Evolutionary conservation across 2,888 invertebrate genomes (phyloP).

Genomic region (Charanyca ferruginea): DNA sequence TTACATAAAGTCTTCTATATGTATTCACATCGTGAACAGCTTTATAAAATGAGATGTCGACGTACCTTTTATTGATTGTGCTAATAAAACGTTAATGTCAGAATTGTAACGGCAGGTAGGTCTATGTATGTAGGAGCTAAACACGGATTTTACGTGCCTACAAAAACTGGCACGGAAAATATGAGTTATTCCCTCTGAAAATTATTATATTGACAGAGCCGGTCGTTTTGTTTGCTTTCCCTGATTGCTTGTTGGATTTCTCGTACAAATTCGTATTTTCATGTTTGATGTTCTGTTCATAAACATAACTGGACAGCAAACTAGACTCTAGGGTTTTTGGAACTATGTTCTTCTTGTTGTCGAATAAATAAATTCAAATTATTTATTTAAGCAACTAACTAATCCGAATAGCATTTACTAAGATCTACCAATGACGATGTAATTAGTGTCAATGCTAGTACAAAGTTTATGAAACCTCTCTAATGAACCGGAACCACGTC

Average conservation of each 20-base stretch:
- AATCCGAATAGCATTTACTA: slow-evolving; percentile 17
- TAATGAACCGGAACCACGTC: slow-evolving; percentile 35
- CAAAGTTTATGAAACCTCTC: slow-evolving; percentile 40
- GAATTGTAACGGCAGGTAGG: slow-evolving; percentile 6
- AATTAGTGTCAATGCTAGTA: slow-evolving; percentile 58
- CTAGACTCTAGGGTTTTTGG: not conserved
- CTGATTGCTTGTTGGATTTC: slow-evolving; percentile 42
- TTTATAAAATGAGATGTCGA: not conserved
- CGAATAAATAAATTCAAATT: not conserved
- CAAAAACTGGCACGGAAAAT: slow-evolving; percentile 4
- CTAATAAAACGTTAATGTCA: slow-evolving; percentile 13
- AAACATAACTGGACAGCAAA: slow-evolving; percentile 1
- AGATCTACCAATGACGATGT: slow-evolving; percentile 36
- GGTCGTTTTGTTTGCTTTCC: slow-evolving; percentile 33
- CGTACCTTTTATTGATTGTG: slow-evolving; percentile 21
- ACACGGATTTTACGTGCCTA: slow-evolving; percentile 10
- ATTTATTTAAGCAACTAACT: slow-evolving; percentile 19
- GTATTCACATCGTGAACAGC: slow-evolving; percentile 1
- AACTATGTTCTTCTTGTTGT: not conserved
- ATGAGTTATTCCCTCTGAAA: slow-evolving; percentile 27
- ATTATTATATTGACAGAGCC: slow-evolving; percentile 44
- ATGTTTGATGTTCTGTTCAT: slow-evolving; percentile 29
- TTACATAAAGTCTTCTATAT: not conserved
- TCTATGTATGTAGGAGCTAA: not conserved
- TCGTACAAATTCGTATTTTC: slow-evolving; percentile 32